Conservation (phyloP, 2,888 invertebrate species). For the Chrysolina haemoptera region DNA sequence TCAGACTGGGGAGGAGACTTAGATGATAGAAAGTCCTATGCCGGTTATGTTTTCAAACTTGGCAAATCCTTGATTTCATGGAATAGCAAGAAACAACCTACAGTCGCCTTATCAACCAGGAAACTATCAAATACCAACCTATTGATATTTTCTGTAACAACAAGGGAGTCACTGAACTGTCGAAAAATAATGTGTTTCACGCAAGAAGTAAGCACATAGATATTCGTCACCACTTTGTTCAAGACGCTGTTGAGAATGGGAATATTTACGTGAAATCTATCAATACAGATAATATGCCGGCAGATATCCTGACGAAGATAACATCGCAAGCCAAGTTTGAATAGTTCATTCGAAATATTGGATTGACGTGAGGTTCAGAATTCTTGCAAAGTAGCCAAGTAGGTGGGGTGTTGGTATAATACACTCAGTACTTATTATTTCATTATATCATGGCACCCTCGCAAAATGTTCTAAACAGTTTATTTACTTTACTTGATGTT, state of each 20-base stretch:
- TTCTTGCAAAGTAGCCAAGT: not conserved
- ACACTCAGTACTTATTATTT: not conserved
- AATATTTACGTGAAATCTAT: conserved; percentile 1
- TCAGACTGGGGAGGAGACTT: conserved; percentile 22
- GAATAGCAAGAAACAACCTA: conserved; percentile 18
- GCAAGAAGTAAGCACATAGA: conserved; percentile 24
- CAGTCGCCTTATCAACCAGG: conserved; percentile 11
- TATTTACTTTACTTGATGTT: too few species aligned
- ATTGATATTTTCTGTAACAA: conserved; percentile 13
- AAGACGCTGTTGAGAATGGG: conserved; percentile 21
- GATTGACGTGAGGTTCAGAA: not conserved
- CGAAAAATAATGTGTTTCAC: conserved; percentile 20
- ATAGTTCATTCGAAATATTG: conserved; percentile 8
- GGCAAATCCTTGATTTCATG: conserved; percentile 9
- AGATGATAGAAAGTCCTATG: conserved; percentile 22
- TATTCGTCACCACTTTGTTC: conserved; percentile 28
- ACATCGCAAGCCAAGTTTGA: conserved; percentile 15
- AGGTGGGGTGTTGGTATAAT: conserved; percentile 7
- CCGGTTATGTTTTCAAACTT: conserved; percentile 24
- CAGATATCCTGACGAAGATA: conserved; percentile 22
- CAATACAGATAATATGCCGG: conserved; percentile 13
- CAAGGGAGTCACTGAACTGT: conserved; percentile 10
- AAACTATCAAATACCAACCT: conserved; percentile 7
- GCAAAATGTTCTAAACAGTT: not conserved
- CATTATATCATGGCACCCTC: too few species aligned